These are phyloP conservation scores for Bombylius discolor DNA, from an alignment of 2,888 invertebrate genomes.

Conservation along the genomic window DNA sequence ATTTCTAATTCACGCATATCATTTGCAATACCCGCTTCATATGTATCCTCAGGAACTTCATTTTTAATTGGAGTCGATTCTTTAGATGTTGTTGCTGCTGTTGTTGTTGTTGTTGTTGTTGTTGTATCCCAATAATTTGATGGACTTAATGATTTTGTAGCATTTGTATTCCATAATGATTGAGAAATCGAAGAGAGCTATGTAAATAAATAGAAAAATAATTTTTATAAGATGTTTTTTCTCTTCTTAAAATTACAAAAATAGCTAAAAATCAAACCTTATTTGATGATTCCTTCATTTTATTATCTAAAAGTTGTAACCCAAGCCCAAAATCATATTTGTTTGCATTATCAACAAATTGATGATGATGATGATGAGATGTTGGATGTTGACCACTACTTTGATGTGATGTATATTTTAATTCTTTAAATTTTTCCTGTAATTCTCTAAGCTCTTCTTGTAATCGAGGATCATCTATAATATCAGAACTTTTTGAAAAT, in stretches of 20 bases:
- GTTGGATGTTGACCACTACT: background rate
- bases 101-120: background rate
- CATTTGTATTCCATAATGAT: conserved; percentile 21
- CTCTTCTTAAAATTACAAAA: no score
- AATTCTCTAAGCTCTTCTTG: conserved; percentile 4
- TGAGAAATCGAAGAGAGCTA: conserved; percentile 19
- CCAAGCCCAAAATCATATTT: conserved; percentile 11
- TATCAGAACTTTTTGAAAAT: conserved; percentile 7
- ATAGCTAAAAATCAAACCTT: conserved; percentile 4
- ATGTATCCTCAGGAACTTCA: conserved; percentile 27
- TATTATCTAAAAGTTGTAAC: conserved; percentile 9
- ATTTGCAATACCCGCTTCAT: conserved; percentile 51
- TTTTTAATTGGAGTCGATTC: conserved; percentile 16
- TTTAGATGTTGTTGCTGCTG: conserved; percentile 7
- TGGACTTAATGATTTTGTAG: conserved; percentile 16
- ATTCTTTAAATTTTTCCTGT: conserved; percentile 2
- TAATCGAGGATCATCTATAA: conserved; percentile 1
- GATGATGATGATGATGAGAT: background rate
- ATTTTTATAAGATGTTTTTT: conserved; percentile 28
- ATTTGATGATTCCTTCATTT: conserved; percentile 7
- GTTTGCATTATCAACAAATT: conserved; percentile 1
- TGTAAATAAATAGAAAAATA: conserved; percentile 28
- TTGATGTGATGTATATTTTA: background rate
- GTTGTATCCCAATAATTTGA: conserved; percentile 20
- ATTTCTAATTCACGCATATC: conserved; percentile 52